Evolutionary conservation across 2,113 vertebrate species (phyloP).

Genomic region (Neogobius melanostomus): DNA sequence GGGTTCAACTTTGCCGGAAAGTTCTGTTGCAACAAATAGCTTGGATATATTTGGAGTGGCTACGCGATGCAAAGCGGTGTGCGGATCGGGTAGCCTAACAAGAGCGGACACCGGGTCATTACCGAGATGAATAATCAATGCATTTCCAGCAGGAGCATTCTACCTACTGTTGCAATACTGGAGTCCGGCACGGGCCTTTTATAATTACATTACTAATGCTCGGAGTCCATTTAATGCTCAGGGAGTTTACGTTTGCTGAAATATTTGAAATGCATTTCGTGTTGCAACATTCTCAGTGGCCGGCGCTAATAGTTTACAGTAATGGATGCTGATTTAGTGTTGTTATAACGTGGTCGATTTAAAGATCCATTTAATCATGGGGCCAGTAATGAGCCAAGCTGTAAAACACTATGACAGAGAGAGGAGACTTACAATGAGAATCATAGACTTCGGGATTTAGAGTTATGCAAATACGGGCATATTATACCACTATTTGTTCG

Average conservation of each 20-base stretch:
- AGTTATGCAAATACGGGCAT: neutral
- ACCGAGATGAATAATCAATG: slow-evolving; percentile 68
- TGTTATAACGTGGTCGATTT: slow-evolving; percentile 5
- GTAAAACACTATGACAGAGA: slow-evolving; percentile 14
- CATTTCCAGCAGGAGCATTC: slow-evolving; percentile 46
- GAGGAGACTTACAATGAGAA: slow-evolving; percentile 3
- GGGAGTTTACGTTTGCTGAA: slow-evolving; percentile 50
- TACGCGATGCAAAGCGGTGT: neutral
- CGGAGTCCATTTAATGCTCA: slow-evolving; percentile 47
- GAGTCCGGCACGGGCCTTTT: slow-evolving; percentile 46
- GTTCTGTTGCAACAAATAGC: slow-evolving; percentile 22
- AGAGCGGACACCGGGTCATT: slow-evolving; percentile 57
- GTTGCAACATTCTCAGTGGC: slow-evolving; percentile 16
- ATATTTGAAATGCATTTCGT: slow-evolving; percentile 23
- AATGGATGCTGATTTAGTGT: slow-evolving; percentile 19
- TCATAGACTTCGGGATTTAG: neutral
- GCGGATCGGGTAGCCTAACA: slow-evolving; percentile 39
- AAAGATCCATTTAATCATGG: slow-evolving; percentile 7
- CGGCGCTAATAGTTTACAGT: slow-evolving; percentile 7
- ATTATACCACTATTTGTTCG: neutral
- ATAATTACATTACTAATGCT: slow-evolving; percentile 63
- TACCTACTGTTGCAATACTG: slow-evolving; percentile 56
- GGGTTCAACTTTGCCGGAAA: slow-evolving; percentile 15
- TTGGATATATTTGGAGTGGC: slow-evolving; percentile 23
- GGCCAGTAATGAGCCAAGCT: slow-evolving; percentile 3